phyloP scores from a whole-genome alignment of 2,797 vertebrate species.

The Pteronotus mesoamericanus region DNA sequence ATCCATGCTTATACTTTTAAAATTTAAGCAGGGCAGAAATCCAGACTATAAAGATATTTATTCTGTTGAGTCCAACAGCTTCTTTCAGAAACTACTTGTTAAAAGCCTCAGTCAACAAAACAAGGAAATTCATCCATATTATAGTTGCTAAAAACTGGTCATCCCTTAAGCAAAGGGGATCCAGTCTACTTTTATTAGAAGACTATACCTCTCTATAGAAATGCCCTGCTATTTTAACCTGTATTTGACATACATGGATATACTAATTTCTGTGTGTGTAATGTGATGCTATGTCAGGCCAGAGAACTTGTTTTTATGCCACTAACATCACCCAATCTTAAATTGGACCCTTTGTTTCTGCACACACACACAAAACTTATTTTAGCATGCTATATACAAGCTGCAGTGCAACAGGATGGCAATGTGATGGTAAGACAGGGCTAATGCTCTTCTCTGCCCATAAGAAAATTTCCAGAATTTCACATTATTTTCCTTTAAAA shows the following conservation, averaged over 20 bases:
- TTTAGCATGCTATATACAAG: conserved; percentile 68
- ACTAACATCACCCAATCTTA: conserved; percentile 57
- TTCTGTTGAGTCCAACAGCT: conserved; percentile 68
- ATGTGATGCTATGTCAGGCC: conserved; percentile 50
- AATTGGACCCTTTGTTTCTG: conserved; percentile 71
- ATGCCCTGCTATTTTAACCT: conserved; percentile 45
- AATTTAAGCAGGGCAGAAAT: conserved; percentile 79
- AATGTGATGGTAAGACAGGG: conserved; percentile 70
- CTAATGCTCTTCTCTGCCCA: conserved; percentile 74
- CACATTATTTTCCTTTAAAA: conserved; percentile 76
- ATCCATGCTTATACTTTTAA: conserved; percentile 79
- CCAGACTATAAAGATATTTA: conserved; percentile 75
- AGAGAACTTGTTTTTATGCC: conserved; percentile 63
- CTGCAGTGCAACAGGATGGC: conserved; percentile 73
- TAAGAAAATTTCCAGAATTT: conserved; percentile 72
- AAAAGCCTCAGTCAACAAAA: conserved; percentile 72
- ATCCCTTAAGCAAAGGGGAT: conserved; percentile 66
- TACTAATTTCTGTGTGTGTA: conserved; percentile 58
- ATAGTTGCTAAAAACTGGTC: conserved; percentile 51
- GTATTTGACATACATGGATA: conserved; percentile 66
- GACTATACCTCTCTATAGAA: conserved; percentile 49
- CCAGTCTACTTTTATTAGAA: conserved; percentile 57
- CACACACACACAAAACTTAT: conserved; percentile 50
- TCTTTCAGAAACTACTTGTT: conserved; percentile 76
- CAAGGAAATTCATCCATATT: conserved; percentile 71